Conservation (phyloP, 2,797 vertebrate genomes). For the Coregonus suidteri region DNA sequence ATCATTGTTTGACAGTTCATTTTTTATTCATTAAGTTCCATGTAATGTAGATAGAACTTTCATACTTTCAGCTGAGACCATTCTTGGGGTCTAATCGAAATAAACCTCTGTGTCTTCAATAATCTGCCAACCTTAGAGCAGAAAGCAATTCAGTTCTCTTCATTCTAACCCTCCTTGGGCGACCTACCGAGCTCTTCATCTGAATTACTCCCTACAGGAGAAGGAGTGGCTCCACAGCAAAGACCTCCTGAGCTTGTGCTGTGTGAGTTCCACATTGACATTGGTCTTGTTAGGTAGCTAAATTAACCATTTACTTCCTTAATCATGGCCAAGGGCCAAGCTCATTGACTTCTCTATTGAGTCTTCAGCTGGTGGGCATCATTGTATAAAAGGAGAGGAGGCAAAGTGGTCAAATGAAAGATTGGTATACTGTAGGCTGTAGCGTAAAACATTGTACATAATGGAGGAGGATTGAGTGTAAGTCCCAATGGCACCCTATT, state of each 20-base stretch:
- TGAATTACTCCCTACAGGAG: too few species aligned
- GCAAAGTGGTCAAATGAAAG: background rate
- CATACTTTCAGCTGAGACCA: too few species aligned
- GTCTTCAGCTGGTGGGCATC: background rate
- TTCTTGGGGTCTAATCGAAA: too few species aligned
- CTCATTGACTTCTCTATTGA: background rate
- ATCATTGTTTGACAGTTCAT: background rate
- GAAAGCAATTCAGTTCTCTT: background rate
- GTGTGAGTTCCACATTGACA: background rate
- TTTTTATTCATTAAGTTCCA: too few species aligned
- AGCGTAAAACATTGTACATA: background rate
- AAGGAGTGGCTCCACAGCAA: background rate
- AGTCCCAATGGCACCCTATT: background rate
- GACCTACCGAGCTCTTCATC: background rate
- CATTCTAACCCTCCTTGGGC: background rate
- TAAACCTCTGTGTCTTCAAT: too few species aligned
- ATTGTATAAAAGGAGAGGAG: background rate
- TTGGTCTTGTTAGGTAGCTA: background rate
- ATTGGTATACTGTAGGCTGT: background rate
- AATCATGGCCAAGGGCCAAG: background rate
- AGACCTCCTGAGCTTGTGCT: background rate
- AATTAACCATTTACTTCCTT: background rate
- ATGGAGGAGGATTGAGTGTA: background rate
- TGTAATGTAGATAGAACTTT: too few species aligned
- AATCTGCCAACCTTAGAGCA: too few species aligned